Evolutionary conservation across 2,888 invertebrate genomes (phyloP).

Genomic region (Meloe dianella): DNA sequence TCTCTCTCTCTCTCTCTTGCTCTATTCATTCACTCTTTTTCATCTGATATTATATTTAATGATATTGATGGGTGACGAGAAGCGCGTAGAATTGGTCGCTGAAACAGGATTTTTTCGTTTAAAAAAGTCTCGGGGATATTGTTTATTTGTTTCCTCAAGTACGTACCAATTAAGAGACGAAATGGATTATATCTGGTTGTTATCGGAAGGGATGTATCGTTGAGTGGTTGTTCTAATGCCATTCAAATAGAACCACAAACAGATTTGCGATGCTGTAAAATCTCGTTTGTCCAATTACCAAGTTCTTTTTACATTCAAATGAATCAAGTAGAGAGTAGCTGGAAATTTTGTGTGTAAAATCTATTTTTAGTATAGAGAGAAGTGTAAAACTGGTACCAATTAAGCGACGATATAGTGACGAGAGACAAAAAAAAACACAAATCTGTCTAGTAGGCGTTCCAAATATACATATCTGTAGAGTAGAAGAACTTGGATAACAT

Average conservation of each 20-base stretch:
- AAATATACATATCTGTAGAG: too few species aligned
- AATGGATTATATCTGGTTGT: not conserved
- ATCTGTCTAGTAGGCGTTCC: not conserved
- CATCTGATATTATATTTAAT: not conserved
- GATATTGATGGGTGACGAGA: not conserved
- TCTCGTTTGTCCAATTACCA: not conserved
- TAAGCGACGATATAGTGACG: not conserved
- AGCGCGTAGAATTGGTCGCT: too few species aligned
- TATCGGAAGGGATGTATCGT: not conserved
- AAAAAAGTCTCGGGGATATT: not conserved
- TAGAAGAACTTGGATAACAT: too few species aligned
- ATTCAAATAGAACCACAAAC: not conserved
- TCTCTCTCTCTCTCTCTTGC: too few species aligned
- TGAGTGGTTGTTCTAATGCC: constrained; percentile 2
- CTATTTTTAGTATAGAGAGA: not conserved
- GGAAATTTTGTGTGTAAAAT: constrained; percentile 5
- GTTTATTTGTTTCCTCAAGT: not conserved
- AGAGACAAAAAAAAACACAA: not conserved
- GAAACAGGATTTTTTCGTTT: too few species aligned
- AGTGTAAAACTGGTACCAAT: constrained; percentile 1
- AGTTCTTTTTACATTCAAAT: not conserved
- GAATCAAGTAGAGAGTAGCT: too few species aligned
- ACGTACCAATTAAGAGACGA: not conserved
- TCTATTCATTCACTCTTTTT: not conserved
- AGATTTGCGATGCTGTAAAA: not conserved